phyloP scores from a whole-genome alignment of 1,140 invertebrate genomes.

The Cydia strobilella region DNA sequence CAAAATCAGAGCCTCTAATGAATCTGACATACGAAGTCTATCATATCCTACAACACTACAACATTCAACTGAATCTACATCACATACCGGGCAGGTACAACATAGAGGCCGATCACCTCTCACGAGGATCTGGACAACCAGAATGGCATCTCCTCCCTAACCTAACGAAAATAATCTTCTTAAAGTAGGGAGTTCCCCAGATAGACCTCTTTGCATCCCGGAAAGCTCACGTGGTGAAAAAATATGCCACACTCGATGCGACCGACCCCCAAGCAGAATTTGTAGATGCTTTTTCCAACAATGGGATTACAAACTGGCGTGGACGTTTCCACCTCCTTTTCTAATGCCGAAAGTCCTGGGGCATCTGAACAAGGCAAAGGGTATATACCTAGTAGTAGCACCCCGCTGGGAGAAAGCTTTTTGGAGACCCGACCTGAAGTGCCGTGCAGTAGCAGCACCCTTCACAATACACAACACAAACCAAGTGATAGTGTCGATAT shows the following conservation, averaged over 20 bases:
- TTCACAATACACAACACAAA: constrained; percentile 35
- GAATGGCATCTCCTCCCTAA: constrained; percentile 1
- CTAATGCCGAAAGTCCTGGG: constrained; percentile 47
- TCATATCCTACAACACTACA: too few species aligned
- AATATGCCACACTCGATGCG: constrained; percentile 32
- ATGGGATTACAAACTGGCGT: constrained; percentile 36
- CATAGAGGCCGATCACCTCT: too few species aligned
- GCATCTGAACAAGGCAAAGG: constrained; percentile 39
- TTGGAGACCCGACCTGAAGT: constrained; percentile 42
- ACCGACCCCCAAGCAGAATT: constrained; percentile 36
- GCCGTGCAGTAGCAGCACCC: constrained; percentile 36
- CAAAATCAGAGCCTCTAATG: neutral
- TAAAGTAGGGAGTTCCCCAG: constrained; percentile 16
- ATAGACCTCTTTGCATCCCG: constrained; percentile 31
- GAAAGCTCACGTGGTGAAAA: neutral
- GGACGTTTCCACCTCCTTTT: constrained; percentile 45
- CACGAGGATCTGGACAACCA: neutral
- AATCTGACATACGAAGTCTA: neutral
- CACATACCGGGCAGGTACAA: constrained; percentile 12
- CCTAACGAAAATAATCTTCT: neutral
- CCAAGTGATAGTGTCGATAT: constrained; percentile 16
- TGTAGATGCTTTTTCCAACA: constrained; percentile 39
- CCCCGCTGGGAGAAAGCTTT: constrained; percentile 47
- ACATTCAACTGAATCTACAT: neutral
- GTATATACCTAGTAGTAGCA: constrained; percentile 38